Evolutionary conservation across 2,113 vertebrate species (phyloP).

Genomic region (Lanius collurio): DNA sequence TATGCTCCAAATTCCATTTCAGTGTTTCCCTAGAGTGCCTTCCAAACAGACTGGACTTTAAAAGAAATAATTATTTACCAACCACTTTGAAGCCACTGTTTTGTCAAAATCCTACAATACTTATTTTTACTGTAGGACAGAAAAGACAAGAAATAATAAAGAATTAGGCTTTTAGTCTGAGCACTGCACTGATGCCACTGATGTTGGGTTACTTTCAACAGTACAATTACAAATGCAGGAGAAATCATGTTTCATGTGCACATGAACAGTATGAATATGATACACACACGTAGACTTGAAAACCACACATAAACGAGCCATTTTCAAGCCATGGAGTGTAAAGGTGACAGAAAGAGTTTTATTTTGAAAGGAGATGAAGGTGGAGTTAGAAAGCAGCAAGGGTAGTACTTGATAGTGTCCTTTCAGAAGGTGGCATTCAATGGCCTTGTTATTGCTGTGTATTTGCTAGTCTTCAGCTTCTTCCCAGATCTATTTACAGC

Average conservation of each 20-base stretch:
- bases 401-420: conserved; percentile 69
- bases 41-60: neutral
- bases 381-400: neutral
- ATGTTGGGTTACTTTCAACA: neutral
- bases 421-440: conserved; percentile 65
- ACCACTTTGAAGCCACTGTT: neutral
- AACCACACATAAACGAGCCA: neutral
- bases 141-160: neutral
- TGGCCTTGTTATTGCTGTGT: conserved; percentile 58
- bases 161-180: neutral
- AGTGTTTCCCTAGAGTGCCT: neutral
- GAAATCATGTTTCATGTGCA: neutral
- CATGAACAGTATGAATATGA: neutral
- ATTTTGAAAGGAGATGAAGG: neutral
- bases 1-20: conserved; percentile 8
- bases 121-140: neutral
- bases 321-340: conserved; percentile 22
- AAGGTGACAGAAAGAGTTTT: neutral
- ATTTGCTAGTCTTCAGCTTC: conserved; percentile 40
- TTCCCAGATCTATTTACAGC: conserved; percentile 52
- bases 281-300: neutral
- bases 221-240: neutral
- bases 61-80: neutral
- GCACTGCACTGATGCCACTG: neutral
- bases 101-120: neutral